Percentiles rank a stretch among this genome's conserved stretches.
phyloP scores from a whole-genome alignment of 2,888 invertebrate species.

The Megalurothrips usitatus region DNA sequence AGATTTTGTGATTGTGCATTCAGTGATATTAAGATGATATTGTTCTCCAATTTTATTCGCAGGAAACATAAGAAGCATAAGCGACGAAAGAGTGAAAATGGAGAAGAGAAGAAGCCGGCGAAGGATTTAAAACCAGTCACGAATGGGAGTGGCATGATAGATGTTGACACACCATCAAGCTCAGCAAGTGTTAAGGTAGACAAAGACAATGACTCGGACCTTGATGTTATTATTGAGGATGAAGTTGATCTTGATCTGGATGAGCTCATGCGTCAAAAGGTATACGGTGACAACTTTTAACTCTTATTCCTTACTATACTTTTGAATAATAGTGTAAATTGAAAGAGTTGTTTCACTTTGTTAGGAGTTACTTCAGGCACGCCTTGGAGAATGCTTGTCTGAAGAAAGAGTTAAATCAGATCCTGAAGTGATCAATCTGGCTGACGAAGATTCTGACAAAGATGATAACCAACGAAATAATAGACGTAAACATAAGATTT shows the following conservation, averaged over 20 bases:
- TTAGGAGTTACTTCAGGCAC: conserved; percentile 63
- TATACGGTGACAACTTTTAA: conserved; percentile 42
- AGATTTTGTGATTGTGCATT: background rate
- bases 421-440: conserved; percentile 41
- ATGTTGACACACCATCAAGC: background rate
- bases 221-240: conserved; percentile 67
- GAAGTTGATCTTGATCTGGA: conserved; percentile 77
- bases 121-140: conserved; percentile 38
- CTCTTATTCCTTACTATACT: background rate
- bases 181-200: conserved; percentile 30
- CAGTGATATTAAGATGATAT: too few species aligned
- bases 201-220: conserved; percentile 59
- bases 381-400: conserved; percentile 69
- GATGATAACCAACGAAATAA: conserved; percentile 33
- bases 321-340: background rate
- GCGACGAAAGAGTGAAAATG: conserved; percentile 45
- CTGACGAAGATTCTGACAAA: conserved; percentile 41
- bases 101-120: conserved; percentile 44
- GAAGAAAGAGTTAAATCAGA: conserved; percentile 38
- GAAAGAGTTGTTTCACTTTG: conserved; percentile 31
- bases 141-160: conserved; percentile 31
- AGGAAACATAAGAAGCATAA: conserved; percentile 61
- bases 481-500: conserved; percentile 35
- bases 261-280: conserved; percentile 86
- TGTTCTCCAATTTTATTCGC: conserved; percentile 37